Conservation (phyloP, 2,113 vertebrate species). For the Pao palembangensis region DNA sequence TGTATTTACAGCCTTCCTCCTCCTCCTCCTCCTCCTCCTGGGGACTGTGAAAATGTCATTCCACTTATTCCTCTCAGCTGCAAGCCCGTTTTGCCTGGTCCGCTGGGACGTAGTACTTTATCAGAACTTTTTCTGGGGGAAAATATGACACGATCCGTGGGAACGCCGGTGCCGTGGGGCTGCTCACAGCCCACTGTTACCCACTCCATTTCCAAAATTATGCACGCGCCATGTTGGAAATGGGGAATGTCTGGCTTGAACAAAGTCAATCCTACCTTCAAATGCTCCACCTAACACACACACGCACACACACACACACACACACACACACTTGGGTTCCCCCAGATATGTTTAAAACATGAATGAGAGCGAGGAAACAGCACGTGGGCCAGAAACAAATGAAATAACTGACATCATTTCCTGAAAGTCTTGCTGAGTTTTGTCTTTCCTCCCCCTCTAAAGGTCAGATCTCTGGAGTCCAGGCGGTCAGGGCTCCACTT, state of each 20-base stretch:
- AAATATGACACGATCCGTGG: neutral
- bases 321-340: neutral
- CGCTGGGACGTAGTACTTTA: too few species aligned
- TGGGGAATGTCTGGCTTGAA: constrained; percentile 41
- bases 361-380: constrained; percentile 3
- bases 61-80: too few species aligned
- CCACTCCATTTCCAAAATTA: constrained; percentile 32
- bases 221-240: constrained; percentile 21
- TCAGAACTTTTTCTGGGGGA: neutral
- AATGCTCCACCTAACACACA: constrained; percentile 33
- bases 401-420: constrained; percentile 16
- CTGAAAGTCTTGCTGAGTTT: constrained; percentile 18
- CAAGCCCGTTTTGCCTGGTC: too few species aligned
- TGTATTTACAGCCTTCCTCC: too few species aligned
- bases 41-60: too few species aligned
- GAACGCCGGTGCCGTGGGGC: neutral
- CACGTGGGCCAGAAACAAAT: constrained; percentile 17
- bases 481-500: constrained; percentile 9
- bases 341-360: neutral
- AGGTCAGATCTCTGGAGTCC: constrained; percentile 34
- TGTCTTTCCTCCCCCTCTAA: constrained; percentile 18
- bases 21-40: too few species aligned
- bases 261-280: constrained; percentile 28
- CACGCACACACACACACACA: constrained; percentile 25
- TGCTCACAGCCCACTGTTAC: constrained; percentile 14